These are phyloP conservation scores for Eleginops maclovinus DNA, from an alignment of 2,113 vertebrate genomes.

Conservation along the genomic window DNA sequence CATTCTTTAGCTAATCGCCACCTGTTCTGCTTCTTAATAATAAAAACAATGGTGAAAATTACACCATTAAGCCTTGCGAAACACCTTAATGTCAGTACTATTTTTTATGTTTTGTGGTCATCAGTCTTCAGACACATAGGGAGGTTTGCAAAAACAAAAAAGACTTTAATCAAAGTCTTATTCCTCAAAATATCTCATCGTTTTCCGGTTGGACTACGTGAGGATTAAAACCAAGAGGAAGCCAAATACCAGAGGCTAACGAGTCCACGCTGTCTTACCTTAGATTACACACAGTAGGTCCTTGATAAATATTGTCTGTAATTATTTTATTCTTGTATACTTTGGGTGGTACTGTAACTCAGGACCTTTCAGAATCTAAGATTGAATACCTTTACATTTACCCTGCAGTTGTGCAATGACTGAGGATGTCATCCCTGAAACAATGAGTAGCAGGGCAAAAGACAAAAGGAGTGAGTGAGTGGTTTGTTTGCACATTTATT, in stretches of 20 bases:
- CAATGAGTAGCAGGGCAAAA: constrained; percentile 9
- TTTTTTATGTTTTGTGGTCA: not conserved
- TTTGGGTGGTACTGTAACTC: constrained; percentile 52
- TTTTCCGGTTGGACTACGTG: constrained; percentile 15
- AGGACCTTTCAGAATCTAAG: constrained; percentile 53
- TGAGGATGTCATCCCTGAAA: constrained; percentile 44
- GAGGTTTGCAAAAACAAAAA: not conserved
- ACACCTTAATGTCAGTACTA: not conserved
- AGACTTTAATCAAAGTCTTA: not conserved
- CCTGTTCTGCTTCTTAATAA: not conserved
- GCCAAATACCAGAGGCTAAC: constrained; percentile 11
- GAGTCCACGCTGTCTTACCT: constrained; percentile 21
- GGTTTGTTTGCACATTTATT: constrained; percentile 38
- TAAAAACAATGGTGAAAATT: not conserved
- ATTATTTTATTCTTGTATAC: constrained; percentile 49
- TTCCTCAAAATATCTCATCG: not conserved
- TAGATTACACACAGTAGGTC: constrained; percentile 11
- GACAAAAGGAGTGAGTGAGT: constrained; percentile 35
- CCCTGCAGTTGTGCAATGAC: not conserved
- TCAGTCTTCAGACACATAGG: not conserved
- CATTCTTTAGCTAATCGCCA: not conserved
- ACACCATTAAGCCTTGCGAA: not conserved
- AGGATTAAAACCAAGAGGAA: constrained; percentile 25
- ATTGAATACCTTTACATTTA: constrained; percentile 48
- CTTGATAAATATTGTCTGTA: constrained; percentile 44